A percentile compares a stretch with the other conserved stretches of the same genome.
Evolutionary conservation across 2,888 invertebrate genomes (phyloP).

Genomic region (Didymodactylos carnosus): DNA sequence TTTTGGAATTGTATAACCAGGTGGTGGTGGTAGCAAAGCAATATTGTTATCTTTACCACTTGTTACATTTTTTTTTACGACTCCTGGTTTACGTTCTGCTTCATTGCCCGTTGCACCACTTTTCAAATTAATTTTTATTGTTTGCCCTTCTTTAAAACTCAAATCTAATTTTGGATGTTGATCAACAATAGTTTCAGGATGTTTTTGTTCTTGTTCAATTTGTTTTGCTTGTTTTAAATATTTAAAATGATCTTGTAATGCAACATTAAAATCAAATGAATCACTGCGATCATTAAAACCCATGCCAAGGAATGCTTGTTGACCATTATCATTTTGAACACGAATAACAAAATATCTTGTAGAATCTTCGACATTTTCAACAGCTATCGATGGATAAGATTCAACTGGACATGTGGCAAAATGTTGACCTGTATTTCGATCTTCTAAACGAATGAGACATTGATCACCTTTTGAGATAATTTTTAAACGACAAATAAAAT

Average conservation of each 20-base stretch:
- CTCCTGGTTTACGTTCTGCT: no score
- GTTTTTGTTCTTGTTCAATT: not conserved
- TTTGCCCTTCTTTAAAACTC: constrained; percentile 95
- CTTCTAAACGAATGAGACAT: constrained; percentile 75
- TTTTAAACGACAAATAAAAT: constrained; percentile 90
- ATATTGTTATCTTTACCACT: not conserved
- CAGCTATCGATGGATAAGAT: constrained; percentile 72
- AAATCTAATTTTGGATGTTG: constrained; percentile 40
- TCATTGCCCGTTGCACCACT: not conserved
- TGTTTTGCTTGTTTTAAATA: constrained; percentile 16
- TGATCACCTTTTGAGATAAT: constrained; percentile 69
- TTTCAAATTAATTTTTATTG: constrained; percentile 68
- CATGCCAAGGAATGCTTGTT: constrained; percentile 70
- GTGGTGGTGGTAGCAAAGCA: not conserved
- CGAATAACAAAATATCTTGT: constrained; percentile 86
- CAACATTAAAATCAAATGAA: constrained; percentile 93
- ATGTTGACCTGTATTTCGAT: constrained; percentile 63
- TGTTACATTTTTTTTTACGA: not conserved
- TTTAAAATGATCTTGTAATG: constrained; percentile 92
- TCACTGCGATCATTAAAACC: constrained; percentile 94
- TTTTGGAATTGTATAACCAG: not conserved
- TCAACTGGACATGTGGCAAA: constrained; percentile 92
- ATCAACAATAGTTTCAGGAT: constrained; percentile 25
- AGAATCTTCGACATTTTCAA: constrained; percentile 87
- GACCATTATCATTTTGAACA: constrained; percentile 77